Percentiles rank a stretch among this genome's conserved stretches.
Evolutionary conservation across 1,140 invertebrate genomes (phyloP).

Genomic region (Drosophila nigromelanica): DNA sequence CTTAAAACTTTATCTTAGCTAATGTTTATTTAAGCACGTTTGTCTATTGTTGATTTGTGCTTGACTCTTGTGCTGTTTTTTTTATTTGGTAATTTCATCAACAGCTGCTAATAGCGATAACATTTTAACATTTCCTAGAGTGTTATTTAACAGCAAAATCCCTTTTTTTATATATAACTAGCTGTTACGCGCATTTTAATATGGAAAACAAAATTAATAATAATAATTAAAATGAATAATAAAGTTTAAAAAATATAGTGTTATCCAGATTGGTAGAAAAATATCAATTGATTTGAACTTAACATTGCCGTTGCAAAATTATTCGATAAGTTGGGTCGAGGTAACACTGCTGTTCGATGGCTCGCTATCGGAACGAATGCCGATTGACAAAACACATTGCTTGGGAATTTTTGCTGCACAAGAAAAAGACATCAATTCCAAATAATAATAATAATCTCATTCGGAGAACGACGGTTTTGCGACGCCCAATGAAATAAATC

Average conservation of each 20-base stretch:
- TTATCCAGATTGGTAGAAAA: neutral
- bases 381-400: constrained; percentile 26
- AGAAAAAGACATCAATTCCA: constrained; percentile 1
- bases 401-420: constrained; percentile 4
- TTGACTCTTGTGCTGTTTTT: neutral
- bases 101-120: constrained; percentile 15
- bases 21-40: neutral
- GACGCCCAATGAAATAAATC: neutral
- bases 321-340: constrained; percentile 2
- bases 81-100: constrained; percentile 18
- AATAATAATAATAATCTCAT: neutral
- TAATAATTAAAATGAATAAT: neutral
- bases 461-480: neutral
- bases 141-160: neutral
- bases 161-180: neutral
- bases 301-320: neutral
- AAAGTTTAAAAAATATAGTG: neutral
- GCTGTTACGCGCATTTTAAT: neutral
- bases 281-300: neutral
- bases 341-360: neutral
- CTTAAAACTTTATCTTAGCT: neutral
- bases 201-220: neutral
- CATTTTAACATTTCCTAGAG: neutral
- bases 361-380: neutral
- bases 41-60: constrained; percentile 3